phyloP scores from a whole-genome alignment of 2,797 vertebrate genomes.

The Pseudotriccus pelzelni region DNA sequence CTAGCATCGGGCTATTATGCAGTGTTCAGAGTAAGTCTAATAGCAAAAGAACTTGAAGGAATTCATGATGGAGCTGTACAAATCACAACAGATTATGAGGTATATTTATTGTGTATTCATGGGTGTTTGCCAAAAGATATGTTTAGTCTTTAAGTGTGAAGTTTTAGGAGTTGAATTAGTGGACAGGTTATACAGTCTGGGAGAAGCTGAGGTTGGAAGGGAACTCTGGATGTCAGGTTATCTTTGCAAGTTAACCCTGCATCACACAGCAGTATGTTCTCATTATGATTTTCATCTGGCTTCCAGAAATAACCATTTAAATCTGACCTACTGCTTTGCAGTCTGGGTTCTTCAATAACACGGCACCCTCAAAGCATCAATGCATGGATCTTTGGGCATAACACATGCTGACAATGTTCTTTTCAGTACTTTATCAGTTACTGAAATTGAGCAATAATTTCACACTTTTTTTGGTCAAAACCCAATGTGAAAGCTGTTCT shows the following conservation, averaged over 20 bases:
- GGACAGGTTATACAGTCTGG: background rate
- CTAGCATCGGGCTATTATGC: slow-evolving; percentile 93
- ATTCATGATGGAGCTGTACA: slow-evolving; percentile 93
- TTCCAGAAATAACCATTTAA: background rate
- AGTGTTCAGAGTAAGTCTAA: slow-evolving; percentile 90
- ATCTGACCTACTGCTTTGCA: background rate
- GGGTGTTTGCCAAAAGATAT: background rate
- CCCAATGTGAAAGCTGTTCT: background rate
- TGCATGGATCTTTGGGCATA: background rate
- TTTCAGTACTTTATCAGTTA: background rate
- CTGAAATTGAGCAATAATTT: background rate
- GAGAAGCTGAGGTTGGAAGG: background rate
- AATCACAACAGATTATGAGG: slow-evolving; percentile 97
- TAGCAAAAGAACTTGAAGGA: slow-evolving; percentile 91
- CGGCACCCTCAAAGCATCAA: background rate
- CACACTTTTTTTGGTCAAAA: background rate
- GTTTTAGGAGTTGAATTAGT: background rate
- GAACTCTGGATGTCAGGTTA: background rate
- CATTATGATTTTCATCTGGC: background rate
- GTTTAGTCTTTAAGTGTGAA: background rate
- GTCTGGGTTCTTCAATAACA: background rate
- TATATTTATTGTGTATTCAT: slow-evolving; percentile 49
- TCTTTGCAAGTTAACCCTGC: background rate
- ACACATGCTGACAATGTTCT: background rate
- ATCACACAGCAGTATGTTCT: background rate